Conservation (phyloP, 1,140 invertebrate genomes). For the Ectropis grisescens region DNA sequence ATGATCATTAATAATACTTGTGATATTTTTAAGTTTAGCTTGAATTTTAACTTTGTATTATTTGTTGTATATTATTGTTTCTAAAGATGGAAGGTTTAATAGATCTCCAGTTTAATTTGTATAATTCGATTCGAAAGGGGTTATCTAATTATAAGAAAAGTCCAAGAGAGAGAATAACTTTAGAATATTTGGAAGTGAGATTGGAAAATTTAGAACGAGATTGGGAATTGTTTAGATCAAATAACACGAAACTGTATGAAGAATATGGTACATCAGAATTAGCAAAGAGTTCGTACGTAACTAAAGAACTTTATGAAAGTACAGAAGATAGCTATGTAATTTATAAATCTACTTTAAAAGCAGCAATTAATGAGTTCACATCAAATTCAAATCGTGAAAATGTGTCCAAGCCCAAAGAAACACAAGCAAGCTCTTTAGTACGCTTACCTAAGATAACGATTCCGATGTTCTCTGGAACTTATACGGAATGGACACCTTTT, state of each 20-base stretch:
- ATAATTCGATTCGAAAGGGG: too few relatives aligned
- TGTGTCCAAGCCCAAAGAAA: too few relatives aligned
- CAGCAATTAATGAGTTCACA: not conserved
- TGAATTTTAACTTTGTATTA: too few relatives aligned
- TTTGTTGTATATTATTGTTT: too few relatives aligned
- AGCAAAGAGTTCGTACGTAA: slow-evolving; percentile 1
- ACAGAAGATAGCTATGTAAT: slow-evolving; percentile 2
- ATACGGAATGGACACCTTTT: not conserved
- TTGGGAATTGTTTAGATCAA: slow-evolving; percentile 4
- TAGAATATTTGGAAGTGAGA: slow-evolving; percentile 7
- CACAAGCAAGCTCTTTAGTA: not conserved
- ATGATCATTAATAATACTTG: too few relatives aligned
- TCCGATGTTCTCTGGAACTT: not conserved
- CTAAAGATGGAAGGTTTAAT: too few relatives aligned
- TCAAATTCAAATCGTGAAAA: not conserved
- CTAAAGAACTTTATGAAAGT: slow-evolving; percentile 1
- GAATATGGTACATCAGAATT: not conserved
- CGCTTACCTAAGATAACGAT: not conserved
- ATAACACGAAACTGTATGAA: slow-evolving; percentile 2
- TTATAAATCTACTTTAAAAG: not conserved
- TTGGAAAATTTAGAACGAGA: slow-evolving; percentile 6
- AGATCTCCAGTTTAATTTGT: too few relatives aligned
- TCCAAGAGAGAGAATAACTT: slow-evolving; percentile 5
- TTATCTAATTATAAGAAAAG: too few relatives aligned
- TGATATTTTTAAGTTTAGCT: too few relatives aligned